Evolutionary conservation across 2,888 invertebrate genomes (phyloP).

Genomic region (Torymus tubicola): DNA sequence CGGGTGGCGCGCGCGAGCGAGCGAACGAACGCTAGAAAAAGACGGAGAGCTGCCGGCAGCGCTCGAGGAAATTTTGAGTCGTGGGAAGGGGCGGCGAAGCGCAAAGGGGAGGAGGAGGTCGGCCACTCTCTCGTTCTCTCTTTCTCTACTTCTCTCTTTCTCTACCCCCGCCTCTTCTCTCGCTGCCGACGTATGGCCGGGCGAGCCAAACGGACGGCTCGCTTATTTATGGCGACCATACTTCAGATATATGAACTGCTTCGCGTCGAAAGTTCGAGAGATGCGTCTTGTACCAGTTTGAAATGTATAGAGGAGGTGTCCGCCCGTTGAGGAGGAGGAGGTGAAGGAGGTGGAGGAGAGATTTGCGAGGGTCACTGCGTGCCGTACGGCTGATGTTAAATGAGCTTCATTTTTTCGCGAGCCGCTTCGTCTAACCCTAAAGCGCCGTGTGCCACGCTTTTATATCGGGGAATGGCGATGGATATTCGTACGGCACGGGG

Average conservation of each 20-base stretch:
- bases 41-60: slow-evolving; percentile 43
- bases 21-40: slow-evolving; percentile 6
- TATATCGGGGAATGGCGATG: slow-evolving; percentile 7
- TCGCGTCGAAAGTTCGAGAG: slow-evolving; percentile 76
- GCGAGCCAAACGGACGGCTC: slow-evolving; percentile 74
- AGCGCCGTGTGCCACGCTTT: background rate
- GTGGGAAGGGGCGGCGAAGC: slow-evolving; percentile 50
- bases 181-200: slow-evolving; percentile 53
- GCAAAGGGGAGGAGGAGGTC: slow-evolving; percentile 36
- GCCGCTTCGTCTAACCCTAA: slow-evolving; percentile 1
- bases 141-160: background rate
- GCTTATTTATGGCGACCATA: slow-evolving; percentile 76
- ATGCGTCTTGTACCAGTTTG: slow-evolving; percentile 74
- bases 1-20: background rate
- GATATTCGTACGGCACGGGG: background rate
- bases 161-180: slow-evolving; percentile 32
- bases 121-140: slow-evolving; percentile 27
- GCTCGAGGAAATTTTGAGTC: slow-evolving; percentile 61
- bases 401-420: slow-evolving; percentile 66
- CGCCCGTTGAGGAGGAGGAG: background rate
- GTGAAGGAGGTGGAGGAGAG: slow-evolving; percentile 59
- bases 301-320: slow-evolving; percentile 73
- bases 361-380: slow-evolving; percentile 72
- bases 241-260: slow-evolving; percentile 77
- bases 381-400: slow-evolving; percentile 63